phyloP scores from a whole-genome alignment of 1,140 invertebrate genomes.

The Nymphalis io region DNA sequence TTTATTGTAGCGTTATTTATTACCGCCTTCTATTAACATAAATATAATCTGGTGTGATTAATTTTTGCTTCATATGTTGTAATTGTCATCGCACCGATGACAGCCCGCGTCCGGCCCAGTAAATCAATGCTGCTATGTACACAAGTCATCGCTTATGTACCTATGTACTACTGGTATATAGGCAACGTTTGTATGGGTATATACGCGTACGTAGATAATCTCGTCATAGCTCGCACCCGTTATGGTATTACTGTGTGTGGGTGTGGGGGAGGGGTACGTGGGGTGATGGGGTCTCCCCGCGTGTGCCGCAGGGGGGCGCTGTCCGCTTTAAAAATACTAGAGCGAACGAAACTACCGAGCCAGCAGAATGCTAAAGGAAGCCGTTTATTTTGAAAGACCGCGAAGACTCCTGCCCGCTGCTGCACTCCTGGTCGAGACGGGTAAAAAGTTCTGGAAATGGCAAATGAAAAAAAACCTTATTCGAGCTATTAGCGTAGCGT shows the following conservation, averaged over 20 bases:
- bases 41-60: constrained; percentile 19
- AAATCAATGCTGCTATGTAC: constrained; percentile 77
- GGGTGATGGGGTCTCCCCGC: constrained; percentile 47
- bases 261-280: constrained; percentile 46
- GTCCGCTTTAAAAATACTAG: constrained; percentile 79
- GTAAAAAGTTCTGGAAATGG: constrained; percentile 65
- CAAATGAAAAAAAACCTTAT: constrained; percentile 51
- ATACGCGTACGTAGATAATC: constrained; percentile 78
- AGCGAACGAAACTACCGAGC: constrained; percentile 70
- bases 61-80: constrained; percentile 63
- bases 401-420: constrained; percentile 61
- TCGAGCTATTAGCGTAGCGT: constrained; percentile 55
- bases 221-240: constrained; percentile 79
- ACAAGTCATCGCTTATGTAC: constrained; percentile 76
- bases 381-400: constrained; percentile 76
- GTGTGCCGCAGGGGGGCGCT: constrained; percentile 67
- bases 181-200: constrained; percentile 64
- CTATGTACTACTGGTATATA: constrained; percentile 68
- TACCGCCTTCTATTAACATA: neutral
- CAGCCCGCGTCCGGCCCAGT: constrained; percentile 69
- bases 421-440: constrained; percentile 60
- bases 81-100: constrained; percentile 62
- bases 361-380: constrained; percentile 73
- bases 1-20: neutral
- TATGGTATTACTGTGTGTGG: constrained; percentile 79